Evolutionary conservation across 2,113 vertebrate genomes (phyloP).

Genomic region (Erythrolamprus reginae): DNA sequence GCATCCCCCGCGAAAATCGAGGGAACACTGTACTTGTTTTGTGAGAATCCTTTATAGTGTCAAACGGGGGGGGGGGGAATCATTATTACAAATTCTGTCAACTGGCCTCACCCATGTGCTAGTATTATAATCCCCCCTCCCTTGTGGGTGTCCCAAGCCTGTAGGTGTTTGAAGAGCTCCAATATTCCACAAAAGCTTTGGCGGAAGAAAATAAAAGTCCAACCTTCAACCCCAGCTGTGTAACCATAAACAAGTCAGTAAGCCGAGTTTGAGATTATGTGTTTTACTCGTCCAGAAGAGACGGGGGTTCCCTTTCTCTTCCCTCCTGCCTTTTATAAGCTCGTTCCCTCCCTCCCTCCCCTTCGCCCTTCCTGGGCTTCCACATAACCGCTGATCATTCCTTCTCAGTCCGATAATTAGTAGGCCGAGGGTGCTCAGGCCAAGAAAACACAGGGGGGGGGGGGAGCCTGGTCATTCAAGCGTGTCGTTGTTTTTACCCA

Average conservation of each 20-base stretch:
- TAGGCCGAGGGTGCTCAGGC: neutral
- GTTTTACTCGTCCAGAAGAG: too few species aligned
- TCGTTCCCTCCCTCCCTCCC: too few species aligned
- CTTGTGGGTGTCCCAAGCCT: neutral
- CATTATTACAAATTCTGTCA: neutral
- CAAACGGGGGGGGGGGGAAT: rapidly evolving
- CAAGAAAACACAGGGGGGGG: neutral
- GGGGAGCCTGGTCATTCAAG: neutral
- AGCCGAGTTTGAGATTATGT: too few species aligned
- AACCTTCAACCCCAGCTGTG: neutral
- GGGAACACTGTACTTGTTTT: too few species aligned
- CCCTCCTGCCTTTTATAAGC: too few species aligned
- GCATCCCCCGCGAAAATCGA: too few species aligned
- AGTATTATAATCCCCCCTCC: neutral
- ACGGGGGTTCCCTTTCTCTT: too few species aligned
- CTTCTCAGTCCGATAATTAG: neutral
- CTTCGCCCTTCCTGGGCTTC: too few species aligned
- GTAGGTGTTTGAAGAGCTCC: neutral
- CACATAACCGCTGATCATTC: too few species aligned
- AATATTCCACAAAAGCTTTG: neutral
- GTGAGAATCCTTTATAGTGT: neutral
- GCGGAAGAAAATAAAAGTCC: neutral
- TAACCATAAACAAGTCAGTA: neutral
- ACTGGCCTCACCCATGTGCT: neutral
- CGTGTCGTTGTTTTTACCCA: neutral